These are phyloP conservation scores for Drosophila virilis DNA, from an alignment of 1,140 invertebrate species.

Conservation along the genomic window DNA sequence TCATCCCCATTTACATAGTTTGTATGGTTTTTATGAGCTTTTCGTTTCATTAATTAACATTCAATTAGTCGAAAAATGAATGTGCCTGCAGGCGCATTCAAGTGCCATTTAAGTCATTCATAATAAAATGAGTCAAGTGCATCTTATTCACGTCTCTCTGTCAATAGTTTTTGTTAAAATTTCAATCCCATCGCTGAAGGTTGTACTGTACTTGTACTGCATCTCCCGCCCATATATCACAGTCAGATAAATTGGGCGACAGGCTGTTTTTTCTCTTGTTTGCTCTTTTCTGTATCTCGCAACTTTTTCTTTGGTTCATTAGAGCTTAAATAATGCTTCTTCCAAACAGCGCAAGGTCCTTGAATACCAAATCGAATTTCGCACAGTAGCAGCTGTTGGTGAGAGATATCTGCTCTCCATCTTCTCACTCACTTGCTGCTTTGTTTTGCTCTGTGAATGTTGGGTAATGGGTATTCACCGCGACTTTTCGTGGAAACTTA, in stretches of 20 bases:
- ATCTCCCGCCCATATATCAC: not conserved
- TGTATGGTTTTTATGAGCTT: slow-evolving; percentile 1
- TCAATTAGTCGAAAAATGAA: slow-evolving; percentile 66
- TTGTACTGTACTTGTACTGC: not conserved
- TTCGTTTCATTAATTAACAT: slow-evolving; percentile 70
- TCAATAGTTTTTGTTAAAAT: not conserved
- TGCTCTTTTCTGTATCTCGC: not conserved
- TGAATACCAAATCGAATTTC: slow-evolving; percentile 61
- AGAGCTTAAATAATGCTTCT: slow-evolving; percentile 34
- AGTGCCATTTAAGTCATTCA: slow-evolving; percentile 60
- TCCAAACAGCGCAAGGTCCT: slow-evolving; percentile 27
- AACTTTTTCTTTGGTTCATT: slow-evolving; percentile 6
- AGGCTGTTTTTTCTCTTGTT: slow-evolving; percentile 12
- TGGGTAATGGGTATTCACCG: slow-evolving; percentile 6
- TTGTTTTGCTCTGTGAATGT: slow-evolving; percentile 4
- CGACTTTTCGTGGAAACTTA: not conserved
- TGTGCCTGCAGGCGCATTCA: slow-evolving; percentile 23
- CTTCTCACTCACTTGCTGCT: not conserved
- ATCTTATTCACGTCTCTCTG: slow-evolving; percentile 11
- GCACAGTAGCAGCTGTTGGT: slow-evolving; percentile 44
- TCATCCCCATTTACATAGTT: not conserved
- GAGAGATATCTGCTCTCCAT: slow-evolving; percentile 34
- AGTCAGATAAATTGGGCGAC: slow-evolving; percentile 13
- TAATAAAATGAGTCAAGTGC: slow-evolving; percentile 40
- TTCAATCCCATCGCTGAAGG: slow-evolving; percentile 1